phyloP scores from a whole-genome alignment of 2,113 vertebrate genomes.

The Nannospalax galili region DNA sequence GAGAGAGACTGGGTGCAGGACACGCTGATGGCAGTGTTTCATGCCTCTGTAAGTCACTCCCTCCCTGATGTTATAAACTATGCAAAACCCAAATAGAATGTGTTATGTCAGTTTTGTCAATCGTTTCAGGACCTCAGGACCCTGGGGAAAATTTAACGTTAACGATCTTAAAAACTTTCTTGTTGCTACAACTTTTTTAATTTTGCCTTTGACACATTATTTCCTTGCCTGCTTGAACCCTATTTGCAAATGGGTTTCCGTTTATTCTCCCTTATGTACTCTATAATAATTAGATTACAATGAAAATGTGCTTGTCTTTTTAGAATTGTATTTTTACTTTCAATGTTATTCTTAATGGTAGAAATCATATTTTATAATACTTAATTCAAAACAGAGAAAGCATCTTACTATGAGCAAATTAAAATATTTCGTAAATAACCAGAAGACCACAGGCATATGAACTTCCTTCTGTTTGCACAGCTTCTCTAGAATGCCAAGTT shows the following conservation, averaged over 20 bases:
- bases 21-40: no score
- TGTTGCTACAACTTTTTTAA: background rate
- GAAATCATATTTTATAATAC: background rate
- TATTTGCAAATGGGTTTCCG: background rate
- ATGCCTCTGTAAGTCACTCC: no score
- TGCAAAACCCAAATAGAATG: no score
- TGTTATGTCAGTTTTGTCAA: no score
- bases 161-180: background rate
- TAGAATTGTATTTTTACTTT: constrained; percentile 10
- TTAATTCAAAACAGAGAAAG: background rate
- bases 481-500: background rate
- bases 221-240: background rate
- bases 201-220: background rate
- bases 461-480: background rate
- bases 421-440: background rate
- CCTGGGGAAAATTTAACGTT: no score
- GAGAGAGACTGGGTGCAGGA: no score
- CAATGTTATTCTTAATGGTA: background rate
- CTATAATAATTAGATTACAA: background rate
- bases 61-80: no score
- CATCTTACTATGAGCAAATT: background rate
- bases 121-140: no score
- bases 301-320: background rate
- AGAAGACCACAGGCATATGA: background rate
- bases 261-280: background rate